Conservation (phyloP, 2,797 vertebrate species). For the Danio albolineatus region DNA sequence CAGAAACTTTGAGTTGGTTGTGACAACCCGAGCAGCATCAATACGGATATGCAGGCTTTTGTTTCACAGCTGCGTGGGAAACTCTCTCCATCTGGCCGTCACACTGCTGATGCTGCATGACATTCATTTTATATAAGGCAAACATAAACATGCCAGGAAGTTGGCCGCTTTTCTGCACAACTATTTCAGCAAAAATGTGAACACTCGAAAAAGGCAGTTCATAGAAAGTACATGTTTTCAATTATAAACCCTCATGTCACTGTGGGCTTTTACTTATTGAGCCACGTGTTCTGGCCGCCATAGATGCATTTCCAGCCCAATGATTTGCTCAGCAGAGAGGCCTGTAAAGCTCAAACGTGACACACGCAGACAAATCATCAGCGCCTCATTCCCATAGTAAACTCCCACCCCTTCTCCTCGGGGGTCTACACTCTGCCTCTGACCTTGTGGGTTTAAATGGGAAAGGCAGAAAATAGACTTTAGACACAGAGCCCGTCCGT, state of each 20-base stretch:
- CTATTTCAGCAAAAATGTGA: not conserved
- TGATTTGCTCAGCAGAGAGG: not conserved
- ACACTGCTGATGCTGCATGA: not conserved
- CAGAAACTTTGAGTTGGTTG: not conserved
- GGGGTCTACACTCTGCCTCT: slow-evolving; percentile 55
- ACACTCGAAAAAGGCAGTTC: not conserved
- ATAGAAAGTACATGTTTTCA: not conserved
- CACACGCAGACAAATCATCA: not conserved
- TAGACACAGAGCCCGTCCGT: slow-evolving; percentile 56
- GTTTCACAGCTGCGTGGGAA: slow-evolving; percentile 15
- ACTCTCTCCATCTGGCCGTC: slow-evolving; percentile 6
- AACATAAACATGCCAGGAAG: not conserved
- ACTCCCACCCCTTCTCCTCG: slow-evolving; percentile 9
- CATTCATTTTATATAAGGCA: slow-evolving; percentile 2
- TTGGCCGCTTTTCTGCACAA: not conserved
- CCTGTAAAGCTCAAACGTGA: no score
- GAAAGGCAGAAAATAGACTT: slow-evolving; percentile 66
- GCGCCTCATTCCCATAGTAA: not conserved
- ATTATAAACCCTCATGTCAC: not conserved
- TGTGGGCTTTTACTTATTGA: not conserved
- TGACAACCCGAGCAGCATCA: not conserved
- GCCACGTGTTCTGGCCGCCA: not conserved
- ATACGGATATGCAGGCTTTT: not conserved
- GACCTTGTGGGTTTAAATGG: slow-evolving; percentile 64
- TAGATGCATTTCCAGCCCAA: not conserved